Evolutionary conservation across 2,888 invertebrate species (phyloP).

Genomic region (Limnephilus marmoratus): DNA sequence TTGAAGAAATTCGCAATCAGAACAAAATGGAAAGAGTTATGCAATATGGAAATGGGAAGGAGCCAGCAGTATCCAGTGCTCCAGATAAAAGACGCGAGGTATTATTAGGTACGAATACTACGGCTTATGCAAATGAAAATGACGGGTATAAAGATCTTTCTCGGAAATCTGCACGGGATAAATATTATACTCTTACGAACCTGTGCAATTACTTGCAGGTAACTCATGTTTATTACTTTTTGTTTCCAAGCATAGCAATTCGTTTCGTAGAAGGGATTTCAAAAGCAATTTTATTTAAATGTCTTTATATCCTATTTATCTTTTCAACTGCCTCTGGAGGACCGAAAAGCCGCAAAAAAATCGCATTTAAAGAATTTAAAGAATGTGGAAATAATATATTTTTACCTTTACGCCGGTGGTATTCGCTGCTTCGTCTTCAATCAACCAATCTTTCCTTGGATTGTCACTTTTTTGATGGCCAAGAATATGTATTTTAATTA

Average conservation of each 20-base stretch:
- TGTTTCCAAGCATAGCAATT: background rate
- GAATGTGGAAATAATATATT: background rate
- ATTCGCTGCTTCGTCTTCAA: background rate
- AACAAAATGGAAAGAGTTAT: background rate
- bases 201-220: background rate
- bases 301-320: background rate
- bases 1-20: slow-evolving; percentile 45
- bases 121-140: slow-evolving; percentile 17
- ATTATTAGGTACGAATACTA: background rate
- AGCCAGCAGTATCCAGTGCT: background rate
- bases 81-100: background rate
- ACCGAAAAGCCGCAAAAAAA: background rate
- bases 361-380: background rate
- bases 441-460: background rate
- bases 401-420: background rate
- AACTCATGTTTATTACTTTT: background rate
- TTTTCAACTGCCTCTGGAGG: background rate
- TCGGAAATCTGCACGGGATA: slow-evolving; percentile 2
- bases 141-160: background rate
- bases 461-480: background rate
- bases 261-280: background rate
- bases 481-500: background rate
- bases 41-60: slow-evolving; percentile 17
- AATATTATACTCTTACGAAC: background rate
- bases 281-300: background rate